These are phyloP conservation scores for Odontomachus brunneus DNA, from an alignment of 1,140 invertebrate genomes.

Conservation along the genomic window DNA sequence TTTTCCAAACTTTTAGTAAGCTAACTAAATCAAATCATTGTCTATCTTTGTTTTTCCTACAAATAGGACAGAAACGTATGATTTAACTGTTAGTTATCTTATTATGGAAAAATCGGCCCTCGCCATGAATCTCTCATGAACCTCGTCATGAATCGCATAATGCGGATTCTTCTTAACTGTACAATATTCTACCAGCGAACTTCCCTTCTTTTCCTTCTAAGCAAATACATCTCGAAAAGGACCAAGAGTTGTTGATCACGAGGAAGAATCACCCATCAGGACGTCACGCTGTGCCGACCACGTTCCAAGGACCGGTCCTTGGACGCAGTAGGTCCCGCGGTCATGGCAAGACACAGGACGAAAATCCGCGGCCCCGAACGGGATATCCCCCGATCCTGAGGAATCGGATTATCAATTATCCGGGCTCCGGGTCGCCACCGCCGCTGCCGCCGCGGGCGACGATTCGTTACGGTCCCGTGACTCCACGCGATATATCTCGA, in stretches of 20 bases:
- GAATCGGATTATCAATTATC: constrained; percentile 66
- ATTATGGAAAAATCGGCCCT: no score
- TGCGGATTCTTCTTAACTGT: no score
- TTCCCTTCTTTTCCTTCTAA: background rate
- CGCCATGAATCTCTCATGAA: no score
- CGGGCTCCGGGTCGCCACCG: background rate
- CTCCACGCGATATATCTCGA: constrained; percentile 46
- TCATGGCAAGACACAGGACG: constrained; percentile 22
- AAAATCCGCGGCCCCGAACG: constrained; percentile 21
- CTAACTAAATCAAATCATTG: no score
- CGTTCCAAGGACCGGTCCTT: constrained; percentile 66
- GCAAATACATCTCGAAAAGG: constrained; percentile 49
- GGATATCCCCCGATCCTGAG: constrained; percentile 45
- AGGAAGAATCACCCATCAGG: constrained; percentile 63
- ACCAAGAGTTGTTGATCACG: constrained; percentile 55
- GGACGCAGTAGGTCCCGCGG: background rate
- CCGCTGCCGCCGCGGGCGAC: constrained; percentile 5
- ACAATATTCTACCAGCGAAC: no score
- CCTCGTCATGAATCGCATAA: no score
- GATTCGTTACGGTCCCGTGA: constrained; percentile 58
- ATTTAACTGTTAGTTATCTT: no score
- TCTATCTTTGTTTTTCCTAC: no score
- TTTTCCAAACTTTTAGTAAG: no score
- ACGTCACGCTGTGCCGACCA: constrained; percentile 64
- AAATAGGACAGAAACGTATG: no score